phyloP scores from a whole-genome alignment of 2,113 vertebrate species.

The Mustela nigripes region DNA sequence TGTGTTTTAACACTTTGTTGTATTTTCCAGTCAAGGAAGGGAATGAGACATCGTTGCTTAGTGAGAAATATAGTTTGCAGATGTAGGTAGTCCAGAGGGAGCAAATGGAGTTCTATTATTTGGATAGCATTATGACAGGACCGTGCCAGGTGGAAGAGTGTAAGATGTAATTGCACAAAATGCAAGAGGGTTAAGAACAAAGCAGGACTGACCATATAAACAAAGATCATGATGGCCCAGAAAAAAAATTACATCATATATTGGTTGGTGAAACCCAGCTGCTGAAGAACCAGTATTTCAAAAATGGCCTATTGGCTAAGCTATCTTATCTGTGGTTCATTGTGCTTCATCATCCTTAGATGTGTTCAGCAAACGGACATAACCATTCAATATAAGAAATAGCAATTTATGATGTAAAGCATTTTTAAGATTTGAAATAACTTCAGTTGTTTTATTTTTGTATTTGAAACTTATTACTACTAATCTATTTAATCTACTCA shows the following conservation, averaged over 20 bases:
- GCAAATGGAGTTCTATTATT: neutral
- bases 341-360: neutral
- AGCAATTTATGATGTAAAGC: neutral
- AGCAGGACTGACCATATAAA: neutral
- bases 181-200: neutral
- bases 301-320: neutral
- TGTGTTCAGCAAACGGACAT: neutral
- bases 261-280: neutral
- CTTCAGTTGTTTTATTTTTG: neutral
- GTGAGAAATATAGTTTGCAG: neutral
- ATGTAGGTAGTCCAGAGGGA: neutral
- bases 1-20: neutral
- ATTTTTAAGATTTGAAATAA: neutral
- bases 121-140: neutral
- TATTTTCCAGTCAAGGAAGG: neutral
- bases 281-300: neutral
- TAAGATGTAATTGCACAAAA: neutral
- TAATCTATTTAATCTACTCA: neutral
- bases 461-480: neutral
- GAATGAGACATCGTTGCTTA: neutral
- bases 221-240: neutral
- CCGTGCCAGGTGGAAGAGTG: neutral
- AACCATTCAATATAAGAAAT: neutral
- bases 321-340: neutral
- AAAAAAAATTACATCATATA: neutral